A percentile compares a stretch with the other conserved stretches of the same genome.
phyloP scores from a whole-genome alignment of 2,113 vertebrate genomes.

The Zeus faber region DNA sequence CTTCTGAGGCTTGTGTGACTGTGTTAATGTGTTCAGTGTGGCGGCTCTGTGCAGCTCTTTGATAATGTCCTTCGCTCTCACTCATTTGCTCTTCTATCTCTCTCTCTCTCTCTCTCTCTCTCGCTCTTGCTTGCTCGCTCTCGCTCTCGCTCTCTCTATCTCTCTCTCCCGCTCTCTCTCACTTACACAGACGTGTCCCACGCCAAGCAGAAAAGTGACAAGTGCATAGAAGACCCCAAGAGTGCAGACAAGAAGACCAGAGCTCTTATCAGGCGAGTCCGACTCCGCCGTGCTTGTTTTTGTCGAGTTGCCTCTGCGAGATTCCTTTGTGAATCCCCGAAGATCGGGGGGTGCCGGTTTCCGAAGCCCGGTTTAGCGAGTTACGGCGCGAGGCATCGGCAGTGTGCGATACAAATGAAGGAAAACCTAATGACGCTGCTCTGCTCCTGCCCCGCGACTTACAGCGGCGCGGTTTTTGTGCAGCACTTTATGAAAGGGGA shows the following conservation, averaged over 20 bases:
- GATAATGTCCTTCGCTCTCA: conserved; percentile 59
- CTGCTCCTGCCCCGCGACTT: too few relatives aligned
- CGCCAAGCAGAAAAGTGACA: conserved; percentile 85
- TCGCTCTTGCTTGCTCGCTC: conserved; percentile 4
- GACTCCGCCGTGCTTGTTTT: background rate
- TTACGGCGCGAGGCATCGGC: too few relatives aligned
- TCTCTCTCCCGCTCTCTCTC: conserved; percentile 36
- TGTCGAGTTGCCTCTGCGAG: too few relatives aligned
- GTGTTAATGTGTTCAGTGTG: conserved; percentile 42
- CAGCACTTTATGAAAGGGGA: too few relatives aligned
- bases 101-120: conserved; percentile 3
- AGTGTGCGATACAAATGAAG: too few relatives aligned
- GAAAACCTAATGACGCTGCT: too few relatives aligned
- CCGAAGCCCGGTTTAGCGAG: too few relatives aligned
- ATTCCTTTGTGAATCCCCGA: too few relatives aligned
- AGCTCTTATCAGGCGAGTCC: conserved; percentile 83
- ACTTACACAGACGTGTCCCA: conserved; percentile 80
- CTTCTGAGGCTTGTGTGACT: conserved; percentile 67
- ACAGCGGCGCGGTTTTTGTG: too few relatives aligned
- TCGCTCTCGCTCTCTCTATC: conserved; percentile 6
- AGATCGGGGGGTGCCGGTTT: too few relatives aligned
- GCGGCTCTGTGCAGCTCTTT: conserved; percentile 48
- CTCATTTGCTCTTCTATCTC: conserved; percentile 27
- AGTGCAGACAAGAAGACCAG: conserved; percentile 89
- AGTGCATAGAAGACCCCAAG: conserved; percentile 85